These are phyloP conservation scores for Odocoileus virginianus DNA, from an alignment of 2,113 vertebrate species.

Conservation along the genomic window DNA sequence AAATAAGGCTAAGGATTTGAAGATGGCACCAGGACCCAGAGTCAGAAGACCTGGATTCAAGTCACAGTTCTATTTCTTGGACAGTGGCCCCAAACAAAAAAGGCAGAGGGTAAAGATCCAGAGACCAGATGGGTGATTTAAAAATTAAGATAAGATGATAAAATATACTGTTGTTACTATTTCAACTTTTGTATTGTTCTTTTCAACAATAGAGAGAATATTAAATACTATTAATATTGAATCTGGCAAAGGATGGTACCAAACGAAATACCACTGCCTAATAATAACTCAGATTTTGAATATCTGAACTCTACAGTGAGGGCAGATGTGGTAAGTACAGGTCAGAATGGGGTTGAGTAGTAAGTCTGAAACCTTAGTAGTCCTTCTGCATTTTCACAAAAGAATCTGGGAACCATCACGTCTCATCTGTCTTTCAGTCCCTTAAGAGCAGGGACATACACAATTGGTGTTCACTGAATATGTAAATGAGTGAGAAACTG, in stretches of 20 bases:
- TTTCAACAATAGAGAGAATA: neutral
- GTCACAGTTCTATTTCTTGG: neutral
- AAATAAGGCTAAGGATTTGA: neutral
- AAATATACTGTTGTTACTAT: neutral
- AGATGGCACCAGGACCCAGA: neutral
- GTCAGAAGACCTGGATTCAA: neutral
- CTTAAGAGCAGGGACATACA: neutral
- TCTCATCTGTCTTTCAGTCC: neutral
- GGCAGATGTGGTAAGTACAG: neutral
- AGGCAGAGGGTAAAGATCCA: neutral
- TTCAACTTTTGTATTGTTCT: neutral
- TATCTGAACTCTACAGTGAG: neutral
- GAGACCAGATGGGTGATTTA: neutral
- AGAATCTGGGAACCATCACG: neutral
- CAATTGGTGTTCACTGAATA: neutral
- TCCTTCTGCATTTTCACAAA: neutral
- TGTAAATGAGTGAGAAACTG: neutral
- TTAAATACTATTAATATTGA: slow-evolving; percentile 31
- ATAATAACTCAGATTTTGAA: neutral
- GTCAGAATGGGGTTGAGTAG: neutral
- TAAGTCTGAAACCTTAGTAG: neutral
- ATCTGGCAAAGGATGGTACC: neutral
- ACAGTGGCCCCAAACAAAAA: neutral
- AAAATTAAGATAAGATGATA: neutral
- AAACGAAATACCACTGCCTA: neutral